Evolutionary conservation across 92 coral and sea anemone species (phyloP), one percentile per base, ranked within the genome.

Genomic region (Epizoanthus illoricatus): DNA sequence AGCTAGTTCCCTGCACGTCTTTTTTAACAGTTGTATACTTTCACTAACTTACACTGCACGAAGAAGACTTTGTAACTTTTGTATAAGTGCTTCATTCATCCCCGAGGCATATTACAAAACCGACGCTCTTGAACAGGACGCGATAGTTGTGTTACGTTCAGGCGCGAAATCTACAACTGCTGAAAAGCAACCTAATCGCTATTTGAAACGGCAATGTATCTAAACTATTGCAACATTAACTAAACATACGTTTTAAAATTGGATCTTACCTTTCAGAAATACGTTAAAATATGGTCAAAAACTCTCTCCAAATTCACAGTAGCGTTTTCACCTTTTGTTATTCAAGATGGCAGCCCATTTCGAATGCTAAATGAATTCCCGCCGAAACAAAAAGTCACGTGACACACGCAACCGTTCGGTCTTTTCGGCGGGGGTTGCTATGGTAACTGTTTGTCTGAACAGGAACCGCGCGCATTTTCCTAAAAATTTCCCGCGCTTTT

Each of bases 311-410:
- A 57, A 78, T 64, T 43, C 82, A 78, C 52, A 69, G 61, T 59
- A 8, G 15, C 56, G 56, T 90, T 58, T 81, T 61, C 39, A 57
- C 89, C 84, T 87, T 88, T 85, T 90, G 85, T 80, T 84, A 90
- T 93, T 93, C 97, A 93, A 93, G 86, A 93, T 93, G 97, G 97
- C 94, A 93, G 97, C 91, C 92, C 58, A 67, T 60, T 93, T 93
- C 97, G 97, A 93, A 93, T 89, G 94, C 76, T 71, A 86, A 92
- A 86, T 87, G 81, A 86, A 86, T 93, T 96, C 98, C 98, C 99
- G 98, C 98, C 99, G 90, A 94, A 96, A 91, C 88, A 69, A 81
- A 78, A 39, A 58, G 75, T 93, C 99, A 94, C 97, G 98, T 96
- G 99, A 96, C 41, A 24, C 28, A 65, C 87, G 87, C 86, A 61